Base-by-base conservation (phyloP, 1,140 invertebrate species). In the Carposina sasakii region DNA sequence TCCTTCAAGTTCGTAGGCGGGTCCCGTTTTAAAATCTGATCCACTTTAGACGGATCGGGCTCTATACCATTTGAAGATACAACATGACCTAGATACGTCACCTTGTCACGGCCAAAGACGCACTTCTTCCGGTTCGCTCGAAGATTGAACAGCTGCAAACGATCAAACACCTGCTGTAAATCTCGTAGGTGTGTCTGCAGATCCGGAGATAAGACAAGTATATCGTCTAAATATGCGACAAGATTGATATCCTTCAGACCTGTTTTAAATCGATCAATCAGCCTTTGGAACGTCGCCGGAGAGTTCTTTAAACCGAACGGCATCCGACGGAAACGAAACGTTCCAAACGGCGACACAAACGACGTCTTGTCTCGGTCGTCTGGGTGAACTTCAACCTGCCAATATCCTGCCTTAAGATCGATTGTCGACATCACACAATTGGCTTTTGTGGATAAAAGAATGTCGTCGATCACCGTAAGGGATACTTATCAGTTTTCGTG, bases 281-380 rank as follows among this genome's bases (percentile, higher is more conserved):
- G 31, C 19, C 72, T 52, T 60, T 81, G 67, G 54, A 86, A 85
- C 15, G 68, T 71, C 1, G 60, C 51, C 0, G 75, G 76, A 1
- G 63, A 56, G 47, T 67, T 71, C n/a, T 46, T 48, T 6, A 77
- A 30, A 8, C 72, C 71, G 44, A 71, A 70, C 1, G 77, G 66
- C 47, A 81, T 57, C 17, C 60, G 23, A 6, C 36, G 33, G 37
- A 66, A 83, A 17, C 65, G 48, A 45, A 60, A 75, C n/a, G 58
- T 55, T 0, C 71, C 69, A 24, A 54, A 54, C 3, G 43, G 54
- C 1, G 67, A 71, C 0, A 52, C 56, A 48, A 87, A 86, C 0
- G 78, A 74, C 0, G 85, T 86, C 58, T 87, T 87, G 2, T 65
- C 47, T 10, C 31, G 58, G 49, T 67, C 60, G 13, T 15, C 12